These are phyloP conservation scores for Plebejus melissa DNA, from an alignment of 2,888 invertebrate species.

Conservation along the genomic window DNA sequence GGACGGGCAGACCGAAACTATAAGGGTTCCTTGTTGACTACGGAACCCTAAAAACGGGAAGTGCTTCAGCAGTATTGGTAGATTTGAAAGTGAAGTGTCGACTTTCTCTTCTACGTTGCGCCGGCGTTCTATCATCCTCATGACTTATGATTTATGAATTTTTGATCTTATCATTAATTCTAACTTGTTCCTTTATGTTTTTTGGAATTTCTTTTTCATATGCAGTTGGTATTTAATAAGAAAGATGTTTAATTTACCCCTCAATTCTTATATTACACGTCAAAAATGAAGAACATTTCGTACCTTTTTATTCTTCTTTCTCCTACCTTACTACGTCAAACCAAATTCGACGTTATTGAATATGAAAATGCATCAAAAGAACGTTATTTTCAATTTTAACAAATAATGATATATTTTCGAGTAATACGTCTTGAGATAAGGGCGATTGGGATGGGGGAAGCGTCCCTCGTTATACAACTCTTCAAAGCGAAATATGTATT, in stretches of 20 bases:
- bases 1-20: too few relatives aligned
- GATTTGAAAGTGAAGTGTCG: too few relatives aligned
- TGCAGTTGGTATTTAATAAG: too few relatives aligned
- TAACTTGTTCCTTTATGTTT: too few relatives aligned
- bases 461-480: slow-evolving; percentile 56
- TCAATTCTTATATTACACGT: neutral
- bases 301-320: neutral
- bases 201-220: too few relatives aligned
- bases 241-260: neutral
- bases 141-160: too few relatives aligned
- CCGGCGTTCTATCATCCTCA: too few relatives aligned
- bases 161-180: too few relatives aligned
- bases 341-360: slow-evolving; percentile 23
- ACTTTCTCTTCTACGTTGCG: too few relatives aligned
- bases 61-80: too few relatives aligned
- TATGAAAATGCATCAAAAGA: slow-evolving; percentile 34
- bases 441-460: slow-evolving; percentile 48
- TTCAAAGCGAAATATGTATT: slow-evolving; percentile 59
- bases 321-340: slow-evolving; percentile 2
- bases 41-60: too few relatives aligned
- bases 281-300: neutral
- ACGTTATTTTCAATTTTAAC: slow-evolving; percentile 48
- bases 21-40: too few relatives aligned
- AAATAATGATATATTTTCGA: slow-evolving; percentile 55
- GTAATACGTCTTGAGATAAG: slow-evolving; percentile 61